Evolutionary conservation across 2,113 vertebrate genomes (phyloP), one percentile per base, ranked within the genome.

Genomic region (Seriola rivoliana): DNA sequence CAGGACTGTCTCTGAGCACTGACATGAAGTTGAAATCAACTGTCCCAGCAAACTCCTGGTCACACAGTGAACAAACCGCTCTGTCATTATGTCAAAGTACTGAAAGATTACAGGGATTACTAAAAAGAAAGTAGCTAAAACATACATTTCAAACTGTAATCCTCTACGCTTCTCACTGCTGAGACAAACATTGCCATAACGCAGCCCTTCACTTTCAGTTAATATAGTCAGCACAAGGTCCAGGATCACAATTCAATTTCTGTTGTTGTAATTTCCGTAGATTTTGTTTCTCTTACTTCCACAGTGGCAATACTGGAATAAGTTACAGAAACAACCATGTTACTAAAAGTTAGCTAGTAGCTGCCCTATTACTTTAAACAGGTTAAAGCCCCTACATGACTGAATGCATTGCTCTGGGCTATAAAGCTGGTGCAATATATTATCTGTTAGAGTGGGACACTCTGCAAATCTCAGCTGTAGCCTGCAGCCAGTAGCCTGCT

Each of bases 401-500:
- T 70, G 60, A 58, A 63, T 58, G 54, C 62, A 42, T 13, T 14
- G 76, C 86, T 78, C 52, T 48, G 65, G 66, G 88, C 85, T 71
- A 62, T 5, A 4, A 44, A 55, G 19, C 52, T 32, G 36, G 55
- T 75, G 69, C 25, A 17, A 72, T 77, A 52, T 60, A 86, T 89
- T 79, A 89, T 64, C 71, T 29, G 50, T 8, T 73, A 4, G 17
- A 71, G 19, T 58, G 36, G 73, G 42, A 67, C 46, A 46, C 66
- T 42, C 65, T 69, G 23, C 54, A 68, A 50, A 85, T 54, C 64
- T 57, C 14, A 6, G 75, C 80, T 16, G 69, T 75, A 59, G 85
- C 90, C 87, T 70, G 8, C 70, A 85, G 87, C 76, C 52, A 71
- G 59, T 11, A 8, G 68, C 88, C 73, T 93, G 91, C 86, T 73